A percentile compares a stretch with the other conserved stretches of the same genome.
Conservation (phyloP, 1,140 invertebrate species). For the Trichoplusia ni region DNA sequence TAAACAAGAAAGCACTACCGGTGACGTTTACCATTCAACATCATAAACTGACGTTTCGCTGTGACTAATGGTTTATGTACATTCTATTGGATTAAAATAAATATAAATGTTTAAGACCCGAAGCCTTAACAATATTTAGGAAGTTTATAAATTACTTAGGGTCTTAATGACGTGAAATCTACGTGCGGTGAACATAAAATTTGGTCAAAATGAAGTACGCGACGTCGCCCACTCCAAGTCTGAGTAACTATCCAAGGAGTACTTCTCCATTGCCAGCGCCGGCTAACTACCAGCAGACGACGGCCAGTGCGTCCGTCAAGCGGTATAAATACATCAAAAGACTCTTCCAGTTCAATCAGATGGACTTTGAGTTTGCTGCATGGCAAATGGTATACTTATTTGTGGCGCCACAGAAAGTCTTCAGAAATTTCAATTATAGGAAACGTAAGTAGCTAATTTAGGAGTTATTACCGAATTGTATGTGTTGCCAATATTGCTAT, state of each 20-base stretch:
- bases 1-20: neutral
- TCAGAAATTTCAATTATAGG: constrained; percentile 98
- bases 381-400: constrained; percentile 99
- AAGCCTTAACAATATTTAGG: constrained; percentile 4
- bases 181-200: neutral
- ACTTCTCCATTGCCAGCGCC: constrained; percentile 83
- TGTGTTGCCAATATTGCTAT: no score
- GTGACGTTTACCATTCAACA: neutral
- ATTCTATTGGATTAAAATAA: constrained; percentile 21
- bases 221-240: constrained; percentile 84
- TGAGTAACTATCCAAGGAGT: constrained; percentile 78
- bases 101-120: constrained; percentile 21
- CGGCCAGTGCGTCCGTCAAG: constrained; percentile 94
- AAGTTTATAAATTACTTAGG: neutral
- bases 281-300: constrained; percentile 85
- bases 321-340: constrained; percentile 95
- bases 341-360: constrained; percentile 96
- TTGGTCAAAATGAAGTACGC: constrained; percentile 84
- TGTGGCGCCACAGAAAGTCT: constrained; percentile 97
- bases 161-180: constrained; percentile 17
- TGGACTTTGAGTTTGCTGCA: constrained; percentile 99
- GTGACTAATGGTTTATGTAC: constrained; percentile 3
- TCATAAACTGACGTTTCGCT: constrained; percentile 16
- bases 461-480: neutral
- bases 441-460: constrained; percentile 93